phyloP scores from a whole-genome alignment of 2,113 vertebrate species.

The Gadus chalcogrammus region DNA sequence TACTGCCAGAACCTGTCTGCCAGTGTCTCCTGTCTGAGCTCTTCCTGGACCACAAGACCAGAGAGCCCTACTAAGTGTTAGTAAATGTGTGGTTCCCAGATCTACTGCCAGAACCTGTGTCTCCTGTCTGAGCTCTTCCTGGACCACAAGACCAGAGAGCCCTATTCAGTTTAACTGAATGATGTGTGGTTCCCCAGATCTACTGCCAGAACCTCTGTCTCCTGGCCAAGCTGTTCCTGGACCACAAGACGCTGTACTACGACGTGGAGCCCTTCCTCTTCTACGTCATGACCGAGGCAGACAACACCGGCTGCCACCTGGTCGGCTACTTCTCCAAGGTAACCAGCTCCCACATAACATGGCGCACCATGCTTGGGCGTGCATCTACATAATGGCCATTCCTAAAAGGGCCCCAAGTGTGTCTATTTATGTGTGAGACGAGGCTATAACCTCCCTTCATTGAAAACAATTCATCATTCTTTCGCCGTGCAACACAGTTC shows the following conservation, averaged over 20 bases:
- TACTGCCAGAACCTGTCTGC: constrained; percentile 90
- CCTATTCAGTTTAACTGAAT: neutral
- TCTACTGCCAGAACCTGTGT: constrained; percentile 38
- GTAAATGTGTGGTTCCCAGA: neutral
- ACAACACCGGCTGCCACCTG: constrained; percentile 97
- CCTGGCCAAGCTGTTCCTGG: constrained; percentile 96
- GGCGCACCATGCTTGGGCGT: no score
- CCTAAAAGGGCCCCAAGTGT: no score
- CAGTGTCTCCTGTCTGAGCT: constrained; percentile 93
- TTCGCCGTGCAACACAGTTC: no score
- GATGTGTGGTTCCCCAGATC: constrained; percentile 71
- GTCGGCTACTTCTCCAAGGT: constrained; percentile 99
- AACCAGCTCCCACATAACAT: neutral
- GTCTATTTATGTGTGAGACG: no score
- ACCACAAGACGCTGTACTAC: constrained; percentile 98
- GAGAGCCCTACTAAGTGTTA: neutral
- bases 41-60: constrained; percentile 97
- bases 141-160: constrained; percentile 53
- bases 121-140: no score
- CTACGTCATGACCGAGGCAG: constrained; percentile 98
- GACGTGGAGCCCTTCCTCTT: constrained; percentile 99
- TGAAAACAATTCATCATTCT: no score
- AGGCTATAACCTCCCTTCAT: no score
- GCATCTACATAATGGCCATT: no score
- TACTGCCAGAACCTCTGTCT: constrained; percentile 99